A percentile compares a stretch with the other conserved stretches of the same genome.
Evolutionary conservation across 1,140 invertebrate species (phyloP).

Genomic region (Phortica variegata): DNA sequence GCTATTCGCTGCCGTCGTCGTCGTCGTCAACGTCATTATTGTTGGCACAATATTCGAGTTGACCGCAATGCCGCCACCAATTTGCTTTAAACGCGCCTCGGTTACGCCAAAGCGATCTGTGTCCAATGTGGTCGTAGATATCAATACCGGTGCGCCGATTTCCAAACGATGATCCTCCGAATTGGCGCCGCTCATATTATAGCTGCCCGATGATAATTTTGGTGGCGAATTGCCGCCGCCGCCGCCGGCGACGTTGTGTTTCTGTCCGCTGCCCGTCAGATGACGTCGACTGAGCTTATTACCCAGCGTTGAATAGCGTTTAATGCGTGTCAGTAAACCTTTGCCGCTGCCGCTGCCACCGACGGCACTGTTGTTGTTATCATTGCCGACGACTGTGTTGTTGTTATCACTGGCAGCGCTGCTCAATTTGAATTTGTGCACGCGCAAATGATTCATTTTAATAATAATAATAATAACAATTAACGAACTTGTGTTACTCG

Average conservation of each 20-base stretch:
- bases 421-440: slow-evolving; percentile 47
- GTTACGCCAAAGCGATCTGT: slow-evolving; percentile 49
- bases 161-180: slow-evolving; percentile 53
- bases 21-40: background rate
- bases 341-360: slow-evolving; percentile 14
- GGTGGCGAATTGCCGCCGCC: slow-evolving; percentile 18
- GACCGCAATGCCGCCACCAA: slow-evolving; percentile 47
- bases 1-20: slow-evolving; percentile 15
- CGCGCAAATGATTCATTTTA: slow-evolving; percentile 51
- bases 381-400: slow-evolving; percentile 10
- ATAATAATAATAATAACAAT: too few species aligned
- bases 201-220: slow-evolving; percentile 43
- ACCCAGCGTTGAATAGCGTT: slow-evolving; percentile 49
- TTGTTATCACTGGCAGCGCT: slow-evolving; percentile 26
- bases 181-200: slow-evolving; percentile 52
- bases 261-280: slow-evolving; percentile 29
- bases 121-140: slow-evolving; percentile 52
- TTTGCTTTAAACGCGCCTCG: slow-evolving; percentile 41
- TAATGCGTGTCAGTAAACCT: slow-evolving; percentile 45
- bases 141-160: slow-evolving; percentile 51
- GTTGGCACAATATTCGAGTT: slow-evolving; percentile 32
- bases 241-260: background rate
- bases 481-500: too few species aligned
- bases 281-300: slow-evolving; percentile 40
- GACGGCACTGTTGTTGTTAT: slow-evolving; percentile 14